Conservation (phyloP, 2,797 vertebrate species). For the Antennarius maculatus region DNA sequence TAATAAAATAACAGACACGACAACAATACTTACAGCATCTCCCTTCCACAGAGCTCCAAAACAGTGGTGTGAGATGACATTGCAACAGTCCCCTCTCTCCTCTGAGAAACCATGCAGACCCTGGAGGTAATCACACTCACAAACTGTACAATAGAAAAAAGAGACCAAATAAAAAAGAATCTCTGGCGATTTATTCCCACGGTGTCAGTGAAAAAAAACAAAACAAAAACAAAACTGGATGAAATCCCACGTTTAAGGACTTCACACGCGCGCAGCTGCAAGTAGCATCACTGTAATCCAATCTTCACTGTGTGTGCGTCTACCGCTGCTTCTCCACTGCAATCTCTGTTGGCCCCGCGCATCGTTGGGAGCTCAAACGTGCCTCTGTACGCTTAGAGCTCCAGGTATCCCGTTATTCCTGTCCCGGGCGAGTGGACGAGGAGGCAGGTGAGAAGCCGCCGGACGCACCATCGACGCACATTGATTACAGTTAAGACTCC, state of each 20-base stretch:
- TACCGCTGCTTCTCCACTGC: slow-evolving; percentile 66
- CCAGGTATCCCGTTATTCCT: slow-evolving; percentile 70
- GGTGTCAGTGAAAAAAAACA: slow-evolving; percentile 60
- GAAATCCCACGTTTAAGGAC: slow-evolving; percentile 72
- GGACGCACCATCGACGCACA: slow-evolving; percentile 64
- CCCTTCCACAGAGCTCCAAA: slow-evolving; percentile 91
- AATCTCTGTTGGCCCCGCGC: slow-evolving; percentile 70
- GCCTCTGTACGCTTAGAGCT: slow-evolving; percentile 58
- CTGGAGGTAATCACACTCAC: slow-evolving; percentile 53
- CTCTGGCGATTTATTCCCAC: slow-evolving; percentile 73
- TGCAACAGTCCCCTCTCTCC: slow-evolving; percentile 83
- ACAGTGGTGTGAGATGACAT: slow-evolving; percentile 89
- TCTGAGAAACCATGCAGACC: slow-evolving; percentile 77
- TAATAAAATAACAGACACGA: slow-evolving; percentile 2
- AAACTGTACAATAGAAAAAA: slow-evolving; percentile 50
- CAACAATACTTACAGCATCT: slow-evolving; percentile 92
- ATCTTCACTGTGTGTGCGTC: slow-evolving; percentile 68
- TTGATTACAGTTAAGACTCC: slow-evolving; percentile 54
- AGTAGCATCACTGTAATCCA: slow-evolving; percentile 81
- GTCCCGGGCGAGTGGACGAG: slow-evolving; percentile 63
- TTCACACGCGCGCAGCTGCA: slow-evolving; percentile 69
- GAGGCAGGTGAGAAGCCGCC: slow-evolving; percentile 57
- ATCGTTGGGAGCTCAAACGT: slow-evolving; percentile 56
- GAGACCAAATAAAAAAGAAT: slow-evolving; percentile 39
- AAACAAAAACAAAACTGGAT: slow-evolving; percentile 35